phyloP scores from a whole-genome alignment of 2,888 invertebrate genomes.

The Syritta pipiens region DNA sequence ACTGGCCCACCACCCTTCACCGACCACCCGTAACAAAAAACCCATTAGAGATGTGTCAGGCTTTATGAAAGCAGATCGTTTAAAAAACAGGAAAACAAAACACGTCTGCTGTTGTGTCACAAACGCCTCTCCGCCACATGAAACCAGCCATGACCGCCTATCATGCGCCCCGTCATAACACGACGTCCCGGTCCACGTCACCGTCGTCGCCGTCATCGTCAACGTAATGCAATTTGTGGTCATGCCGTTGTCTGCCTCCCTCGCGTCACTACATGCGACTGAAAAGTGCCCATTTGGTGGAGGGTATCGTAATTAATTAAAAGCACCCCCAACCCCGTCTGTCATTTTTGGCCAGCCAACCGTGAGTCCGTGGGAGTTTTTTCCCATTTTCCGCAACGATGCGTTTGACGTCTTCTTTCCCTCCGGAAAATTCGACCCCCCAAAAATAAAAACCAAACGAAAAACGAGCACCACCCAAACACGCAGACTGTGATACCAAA shows the following conservation, averaged over 20 bases:
- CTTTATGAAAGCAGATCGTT: too few relatives aligned
- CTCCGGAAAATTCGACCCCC: background rate
- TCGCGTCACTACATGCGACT: background rate
- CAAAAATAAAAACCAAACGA: too few relatives aligned
- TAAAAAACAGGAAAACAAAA: too few relatives aligned
- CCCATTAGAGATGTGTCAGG: too few relatives aligned
- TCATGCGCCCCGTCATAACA: too few relatives aligned
- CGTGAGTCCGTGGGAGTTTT: conserved; percentile 19
- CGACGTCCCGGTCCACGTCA: too few relatives aligned
- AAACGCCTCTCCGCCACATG: too few relatives aligned
- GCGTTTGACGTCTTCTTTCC: conserved; percentile 24
- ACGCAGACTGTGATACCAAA: background rate
- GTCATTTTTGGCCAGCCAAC: conserved; percentile 49
- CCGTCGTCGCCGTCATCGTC: too few relatives aligned
- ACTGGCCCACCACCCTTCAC: too few relatives aligned
- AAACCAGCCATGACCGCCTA: too few relatives aligned
- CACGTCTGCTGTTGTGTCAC: too few relatives aligned
- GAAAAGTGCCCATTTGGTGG: background rate
- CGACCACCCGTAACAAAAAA: too few relatives aligned
- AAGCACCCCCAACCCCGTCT: conserved; percentile 18
- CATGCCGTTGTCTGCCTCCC: background rate
- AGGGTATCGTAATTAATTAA: conserved; percentile 56
- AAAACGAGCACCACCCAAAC: background rate
- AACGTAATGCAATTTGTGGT: conserved; percentile 16
- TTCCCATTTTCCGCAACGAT: conserved; percentile 47